Percentiles rank a stretch among this genome's conserved stretches.
Conservation (phyloP, 2,113 vertebrate species). For the Seriola quinqueradiata region DNA sequence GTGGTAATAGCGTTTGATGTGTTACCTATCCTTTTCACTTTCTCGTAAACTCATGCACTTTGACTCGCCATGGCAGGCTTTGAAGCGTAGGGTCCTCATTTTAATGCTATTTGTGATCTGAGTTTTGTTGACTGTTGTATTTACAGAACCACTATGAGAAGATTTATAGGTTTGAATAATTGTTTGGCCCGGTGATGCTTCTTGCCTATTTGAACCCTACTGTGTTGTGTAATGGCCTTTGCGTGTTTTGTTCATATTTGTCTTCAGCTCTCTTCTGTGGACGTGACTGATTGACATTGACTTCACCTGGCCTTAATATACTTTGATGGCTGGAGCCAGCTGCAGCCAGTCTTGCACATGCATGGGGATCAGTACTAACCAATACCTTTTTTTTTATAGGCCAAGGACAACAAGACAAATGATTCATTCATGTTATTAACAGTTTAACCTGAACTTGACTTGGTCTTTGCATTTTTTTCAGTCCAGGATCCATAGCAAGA, state of each 20-base stretch:
- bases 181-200: background rate
- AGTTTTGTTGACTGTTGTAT: background rate
- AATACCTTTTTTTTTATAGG: constrained; percentile 7
- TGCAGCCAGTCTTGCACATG: constrained; percentile 9
- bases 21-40: background rate
- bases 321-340: constrained; percentile 15
- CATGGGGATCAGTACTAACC: background rate
- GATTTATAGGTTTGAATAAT: background rate
- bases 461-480: background rate
- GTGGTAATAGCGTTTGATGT: background rate
- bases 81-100: background rate
- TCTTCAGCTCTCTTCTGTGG: background rate
- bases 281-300: constrained; percentile 24
- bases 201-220: background rate
- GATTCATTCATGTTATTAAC: constrained; percentile 21
- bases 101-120: background rate
- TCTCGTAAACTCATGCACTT: background rate
- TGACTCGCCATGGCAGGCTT: background rate
- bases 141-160: background rate
- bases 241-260: background rate
- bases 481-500: constrained; percentile 18
- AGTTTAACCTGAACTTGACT: constrained; percentile 40
- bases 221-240: background rate
- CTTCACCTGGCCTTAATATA: constrained; percentile 35
- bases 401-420: constrained; percentile 17